A percentile compares a stretch with the other conserved stretches of the same genome.
phyloP scores from a whole-genome alignment of 2,113 vertebrate genomes.

The Pterocles gutturalis region DNA sequence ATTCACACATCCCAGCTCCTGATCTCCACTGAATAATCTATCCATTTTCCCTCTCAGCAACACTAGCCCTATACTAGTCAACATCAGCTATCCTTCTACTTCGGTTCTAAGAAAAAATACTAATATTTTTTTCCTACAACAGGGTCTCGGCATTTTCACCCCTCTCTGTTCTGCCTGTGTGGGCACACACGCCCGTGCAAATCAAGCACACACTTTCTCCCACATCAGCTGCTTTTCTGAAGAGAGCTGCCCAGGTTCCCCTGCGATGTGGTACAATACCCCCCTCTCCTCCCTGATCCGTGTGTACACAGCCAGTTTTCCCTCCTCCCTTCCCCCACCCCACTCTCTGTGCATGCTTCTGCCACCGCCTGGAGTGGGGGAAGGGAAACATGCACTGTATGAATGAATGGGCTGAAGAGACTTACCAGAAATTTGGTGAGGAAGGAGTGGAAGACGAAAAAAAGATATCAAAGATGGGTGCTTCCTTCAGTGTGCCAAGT shows the following conservation, averaged over 20 bases:
- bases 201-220: not conserved
- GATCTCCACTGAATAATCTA: not conserved
- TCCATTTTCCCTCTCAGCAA: not conserved
- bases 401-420: slow-evolving; percentile 45
- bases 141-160: not conserved
- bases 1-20: not conserved
- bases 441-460: not conserved
- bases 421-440: slow-evolving; percentile 60
- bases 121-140: not conserved
- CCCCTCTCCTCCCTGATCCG: not conserved
- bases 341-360: not conserved
- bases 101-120: not conserved
- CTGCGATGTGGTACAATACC: not conserved
- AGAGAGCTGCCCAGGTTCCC: not conserved
- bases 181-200: not conserved
- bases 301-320: not conserved
- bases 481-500: slow-evolving; percentile 15
- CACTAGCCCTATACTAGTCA: not conserved
- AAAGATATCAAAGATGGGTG: not conserved
- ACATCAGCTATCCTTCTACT: not conserved
- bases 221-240: not conserved
- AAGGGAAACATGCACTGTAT: slow-evolving; percentile 17
- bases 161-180: not conserved
- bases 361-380: slow-evolving; percentile 6
- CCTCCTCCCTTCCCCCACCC: slow-evolving; percentile 42